phyloP scores from a whole-genome alignment of 2,888 invertebrate genomes.

The Sussaba pulchella region DNA sequence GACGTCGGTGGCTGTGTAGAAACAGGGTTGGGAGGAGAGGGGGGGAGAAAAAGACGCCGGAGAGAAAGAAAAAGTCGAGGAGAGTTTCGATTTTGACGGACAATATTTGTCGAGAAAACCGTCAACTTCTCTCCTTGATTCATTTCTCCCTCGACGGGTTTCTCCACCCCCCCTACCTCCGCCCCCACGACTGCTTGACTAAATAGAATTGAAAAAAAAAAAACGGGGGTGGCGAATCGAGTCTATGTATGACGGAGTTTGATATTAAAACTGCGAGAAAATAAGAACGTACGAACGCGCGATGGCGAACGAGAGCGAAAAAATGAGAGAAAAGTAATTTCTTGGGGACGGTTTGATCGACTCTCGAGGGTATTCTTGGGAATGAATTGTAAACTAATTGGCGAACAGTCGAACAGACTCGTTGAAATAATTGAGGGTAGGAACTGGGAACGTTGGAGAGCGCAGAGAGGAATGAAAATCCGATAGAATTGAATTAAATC shows the following conservation, averaged over 20 bases:
- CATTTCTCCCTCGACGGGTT: constrained; percentile 51
- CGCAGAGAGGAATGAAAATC: constrained; percentile 8
- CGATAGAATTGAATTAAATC: background rate
- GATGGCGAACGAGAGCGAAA: constrained; percentile 13
- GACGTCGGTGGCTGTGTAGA: constrained; percentile 3
- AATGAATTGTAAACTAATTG: constrained; percentile 50
- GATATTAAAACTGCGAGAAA: constrained; percentile 20
- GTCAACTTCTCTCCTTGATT: constrained; percentile 50
- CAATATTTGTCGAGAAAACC: constrained; percentile 68
- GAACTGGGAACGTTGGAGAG: background rate
- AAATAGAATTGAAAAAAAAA: constrained; percentile 50
- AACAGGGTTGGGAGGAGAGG: background rate
- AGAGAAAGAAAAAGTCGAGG: constrained; percentile 45
- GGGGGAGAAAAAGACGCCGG: constrained; percentile 5
- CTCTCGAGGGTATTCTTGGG: constrained; percentile 12
- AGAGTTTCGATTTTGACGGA: constrained; percentile 66
- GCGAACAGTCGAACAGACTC: constrained; percentile 30
- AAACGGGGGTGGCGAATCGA: constrained; percentile 6
- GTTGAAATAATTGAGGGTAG: constrained; percentile 34
- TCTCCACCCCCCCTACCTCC: constrained; percentile 6
- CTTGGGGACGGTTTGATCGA: constrained; percentile 25
- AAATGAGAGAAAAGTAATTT: constrained; percentile 35
- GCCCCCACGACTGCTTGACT: constrained; percentile 29
- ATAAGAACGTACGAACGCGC: background rate
- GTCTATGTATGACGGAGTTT: background rate